Evolutionary conservation across 2,113 vertebrate species (phyloP).

Genomic region (Fulmarus glacialis): DNA sequence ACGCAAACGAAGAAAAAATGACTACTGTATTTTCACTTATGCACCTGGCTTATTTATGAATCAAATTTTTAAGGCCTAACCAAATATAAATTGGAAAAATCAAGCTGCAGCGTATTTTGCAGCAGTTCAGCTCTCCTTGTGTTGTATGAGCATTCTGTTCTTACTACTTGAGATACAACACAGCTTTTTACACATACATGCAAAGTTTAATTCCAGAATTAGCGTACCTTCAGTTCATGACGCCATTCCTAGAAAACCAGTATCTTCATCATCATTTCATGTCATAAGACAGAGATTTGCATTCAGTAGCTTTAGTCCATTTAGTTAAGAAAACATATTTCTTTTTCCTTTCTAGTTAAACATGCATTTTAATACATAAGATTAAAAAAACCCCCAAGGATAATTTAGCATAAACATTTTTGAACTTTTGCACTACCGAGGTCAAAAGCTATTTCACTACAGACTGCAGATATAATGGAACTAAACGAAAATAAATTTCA

Average conservation of each 20-base stretch:
- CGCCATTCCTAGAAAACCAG: not conserved
- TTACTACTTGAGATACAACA: not conserved
- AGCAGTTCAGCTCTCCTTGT: not conserved
- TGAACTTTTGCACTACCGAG: not conserved
- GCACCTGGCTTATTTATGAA: not conserved
- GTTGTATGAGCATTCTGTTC: not conserved
- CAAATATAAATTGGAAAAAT: not conserved
- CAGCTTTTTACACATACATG: slow-evolving; percentile 7
- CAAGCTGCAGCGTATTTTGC: not conserved
- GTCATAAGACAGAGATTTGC: not conserved
- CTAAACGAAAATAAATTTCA: not conserved
- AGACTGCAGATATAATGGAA: not conserved
- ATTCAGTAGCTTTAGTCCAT: not conserved
- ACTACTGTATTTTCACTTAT: not conserved
- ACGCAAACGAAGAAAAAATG: not conserved
- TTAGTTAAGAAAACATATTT: not conserved
- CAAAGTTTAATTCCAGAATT: not conserved
- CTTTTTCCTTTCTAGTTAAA: not conserved
- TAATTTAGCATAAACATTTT: not conserved
- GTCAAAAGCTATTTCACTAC: not conserved
- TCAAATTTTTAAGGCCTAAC: not conserved
- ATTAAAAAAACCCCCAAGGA: not conserved
- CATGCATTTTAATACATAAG: not conserved
- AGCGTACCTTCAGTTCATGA: not conserved
- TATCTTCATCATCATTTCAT: not conserved